Evolutionary conservation across 2,888 invertebrate species (phyloP), one percentile per base, ranked within the genome.

Genomic region (Caenorhabditis sp.): DNA sequence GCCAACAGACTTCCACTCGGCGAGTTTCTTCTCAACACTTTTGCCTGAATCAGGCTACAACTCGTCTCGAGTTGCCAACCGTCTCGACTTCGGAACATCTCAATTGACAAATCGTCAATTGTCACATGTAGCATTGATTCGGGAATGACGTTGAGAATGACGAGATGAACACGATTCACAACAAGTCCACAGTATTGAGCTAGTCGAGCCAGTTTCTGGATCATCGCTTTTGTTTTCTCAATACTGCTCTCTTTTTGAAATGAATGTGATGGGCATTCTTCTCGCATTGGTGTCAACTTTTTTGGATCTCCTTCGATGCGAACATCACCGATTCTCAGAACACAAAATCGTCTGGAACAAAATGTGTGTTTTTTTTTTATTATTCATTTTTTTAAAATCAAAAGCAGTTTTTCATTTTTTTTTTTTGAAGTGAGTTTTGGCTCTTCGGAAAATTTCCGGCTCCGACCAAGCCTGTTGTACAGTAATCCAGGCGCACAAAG

Each of bases 81-180:
- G 23, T 79, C 77, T n/a, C 79, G 63, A 60, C 81, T 78, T 57
- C 78, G 51, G 63, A 81, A 86, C n/a, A 83, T 82, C 53, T 86
- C 86, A 31, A 86, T 63, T 10, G 70, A 61, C 8, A 85, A 63
- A 12, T 86, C 86, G 53, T 89, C 88, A n/a, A 88, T 83, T n/a
- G 88, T 86, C 19, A 88, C 65, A 68, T 89, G 89, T 17, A 89
- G 81, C 58, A 89, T 77, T 69, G 88, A 88, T 65, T 88, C 88
- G 0, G 87, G 88, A 4, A 89, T 77, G 72, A 86, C 86, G 62
- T 88, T 88, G 61, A 89, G 77, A 36, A 89, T 71, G 77, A 89
- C 88, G 62, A 89, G 81, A n/a, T 88, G 88, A 24, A 88, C 77
- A 50, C 88, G 87, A 50, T 86, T 81, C 17, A 89, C 78, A 23